These are phyloP conservation scores for Sterrhoptilus dennistouni DNA, from an alignment of 2,113 vertebrate genomes.

Conservation along the genomic window DNA sequence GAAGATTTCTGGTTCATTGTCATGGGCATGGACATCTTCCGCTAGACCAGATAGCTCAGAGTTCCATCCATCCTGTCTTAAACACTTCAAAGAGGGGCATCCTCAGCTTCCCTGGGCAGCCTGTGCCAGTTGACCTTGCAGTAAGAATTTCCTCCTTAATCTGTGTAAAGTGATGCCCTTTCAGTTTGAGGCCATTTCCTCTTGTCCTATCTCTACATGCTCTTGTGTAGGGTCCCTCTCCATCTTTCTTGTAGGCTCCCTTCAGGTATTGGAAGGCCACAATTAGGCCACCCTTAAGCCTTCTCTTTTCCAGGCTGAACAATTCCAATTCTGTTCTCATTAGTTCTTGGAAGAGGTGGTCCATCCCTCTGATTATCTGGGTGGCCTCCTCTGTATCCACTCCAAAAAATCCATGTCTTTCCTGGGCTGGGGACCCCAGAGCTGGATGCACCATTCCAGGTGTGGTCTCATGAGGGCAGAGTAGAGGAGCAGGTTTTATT, in stretches of 20 bases:
- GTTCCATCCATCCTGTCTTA: too few relatives aligned
- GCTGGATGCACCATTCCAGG: not conserved
- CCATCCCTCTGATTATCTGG: not conserved
- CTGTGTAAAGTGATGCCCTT: not conserved
- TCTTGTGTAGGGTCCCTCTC: too few relatives aligned
- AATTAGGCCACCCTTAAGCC: not conserved
- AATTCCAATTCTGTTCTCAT: not conserved
- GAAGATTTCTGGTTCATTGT: not conserved
- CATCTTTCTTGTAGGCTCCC: not conserved
- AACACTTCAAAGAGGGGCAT: not conserved
- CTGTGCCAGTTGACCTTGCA: not conserved
- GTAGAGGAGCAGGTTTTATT: not conserved
- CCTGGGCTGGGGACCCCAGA: fast-evolving
- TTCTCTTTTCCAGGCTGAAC: not conserved
- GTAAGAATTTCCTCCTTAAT: not conserved
- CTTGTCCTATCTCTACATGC: too few relatives aligned
- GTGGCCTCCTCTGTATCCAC: not conserved
- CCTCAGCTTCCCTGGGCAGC: not conserved
- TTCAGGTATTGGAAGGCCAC: not conserved
- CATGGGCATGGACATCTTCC: not conserved
- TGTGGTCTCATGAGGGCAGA: not conserved
- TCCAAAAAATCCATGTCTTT: not conserved
- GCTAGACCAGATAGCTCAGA: not conserved
- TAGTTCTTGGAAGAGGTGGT: not conserved
- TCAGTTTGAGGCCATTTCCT: not conserved